Evolutionary conservation across 2,113 vertebrate species (phyloP).

Genomic region (Hemibagrus wyckioides): DNA sequence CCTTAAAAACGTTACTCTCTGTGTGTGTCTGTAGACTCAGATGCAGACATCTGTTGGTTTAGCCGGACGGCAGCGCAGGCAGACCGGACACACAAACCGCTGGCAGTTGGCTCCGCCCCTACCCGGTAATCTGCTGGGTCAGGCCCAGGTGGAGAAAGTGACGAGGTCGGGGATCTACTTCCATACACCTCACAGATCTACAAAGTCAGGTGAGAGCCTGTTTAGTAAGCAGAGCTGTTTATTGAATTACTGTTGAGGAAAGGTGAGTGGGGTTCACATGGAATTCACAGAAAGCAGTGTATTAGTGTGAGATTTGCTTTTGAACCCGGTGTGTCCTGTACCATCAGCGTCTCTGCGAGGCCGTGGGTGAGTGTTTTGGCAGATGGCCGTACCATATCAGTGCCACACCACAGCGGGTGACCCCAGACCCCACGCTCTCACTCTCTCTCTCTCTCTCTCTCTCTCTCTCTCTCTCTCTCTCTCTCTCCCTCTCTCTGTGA

Average conservation of each 20-base stretch:
- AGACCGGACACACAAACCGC: conserved; percentile 49
- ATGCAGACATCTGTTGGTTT: not conserved
- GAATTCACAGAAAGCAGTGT: not conserved
- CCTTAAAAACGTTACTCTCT: not conserved
- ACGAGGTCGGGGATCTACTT: conserved; percentile 24
- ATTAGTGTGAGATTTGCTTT: not conserved
- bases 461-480: not conserved
- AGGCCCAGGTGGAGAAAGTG: conserved; percentile 42
- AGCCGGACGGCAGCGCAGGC: conserved; percentile 28
- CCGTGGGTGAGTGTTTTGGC: not conserved
- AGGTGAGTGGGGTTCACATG: not conserved
- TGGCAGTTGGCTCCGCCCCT: conserved; percentile 46
- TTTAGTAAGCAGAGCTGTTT: not conserved
- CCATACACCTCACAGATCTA: conserved; percentile 34
- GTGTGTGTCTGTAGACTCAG: not conserved
- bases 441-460: too few relatives aligned
- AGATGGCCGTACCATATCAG: not conserved
- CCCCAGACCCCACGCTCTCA: conserved; percentile 13
- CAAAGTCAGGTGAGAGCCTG: conserved; percentile 46
- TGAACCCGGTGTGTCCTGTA: not conserved
- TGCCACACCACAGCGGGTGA: not conserved
- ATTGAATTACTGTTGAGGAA: not conserved
- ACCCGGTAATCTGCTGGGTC: conserved; percentile 54
- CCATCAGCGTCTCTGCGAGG: not conserved
- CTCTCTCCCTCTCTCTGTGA: too few relatives aligned